Base-by-base conservation (phyloP, 2,888 invertebrate genomes). In the Cataglyphis altisquamis region DNA sequence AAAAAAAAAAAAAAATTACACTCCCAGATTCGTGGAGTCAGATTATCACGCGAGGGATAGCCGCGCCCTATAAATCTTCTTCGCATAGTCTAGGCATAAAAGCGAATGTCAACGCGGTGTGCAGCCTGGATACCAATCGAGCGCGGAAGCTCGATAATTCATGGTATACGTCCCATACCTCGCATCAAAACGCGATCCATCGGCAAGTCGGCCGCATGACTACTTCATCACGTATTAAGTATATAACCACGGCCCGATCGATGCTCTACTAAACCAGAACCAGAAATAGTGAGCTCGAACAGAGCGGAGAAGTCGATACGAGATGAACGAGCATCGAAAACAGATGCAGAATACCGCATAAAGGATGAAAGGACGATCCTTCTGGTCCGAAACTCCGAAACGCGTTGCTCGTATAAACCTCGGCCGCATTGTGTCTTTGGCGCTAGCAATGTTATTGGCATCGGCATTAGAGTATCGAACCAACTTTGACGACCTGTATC, bases 341-440 rank as follows among this genome's bases (percentile, higher is more conserved):
- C 62, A 77, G 60, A 12, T 15, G 78, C 48, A 55, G 78, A 15
- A 52, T 52, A 62, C 77, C 55, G 45, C 60, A 77, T 80, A 82
- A 85, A 89, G 86, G 86, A 73, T 88, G 86, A 88, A 90, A 88
- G 87, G 85, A 82, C 77, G 88, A 82, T n/a, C n/a, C 77, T 80
- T 80, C 77, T 55, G 60, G 10, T 52, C 41, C 75, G 84, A 90
- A 90, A 90, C 84, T 86, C 82, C 45, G 83, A 86, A 74, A 85
- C 86, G 70, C 67, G 67, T 18, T 45, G 74, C 83, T 88, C 90
- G 80, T 84, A 84, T 84, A 80, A 86, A 74, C 64, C 32, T 45
- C 41, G 72, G n/a, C 32, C 63, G 82, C 73, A 84, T 86, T 83
- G 84, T 88, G 55, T 72, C 82, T 68, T 41, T 66, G 82, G 48